These are phyloP conservation scores for Austrolebias charrua DNA, from an alignment of 2,797 vertebrate genomes.

Conservation along the genomic window DNA sequence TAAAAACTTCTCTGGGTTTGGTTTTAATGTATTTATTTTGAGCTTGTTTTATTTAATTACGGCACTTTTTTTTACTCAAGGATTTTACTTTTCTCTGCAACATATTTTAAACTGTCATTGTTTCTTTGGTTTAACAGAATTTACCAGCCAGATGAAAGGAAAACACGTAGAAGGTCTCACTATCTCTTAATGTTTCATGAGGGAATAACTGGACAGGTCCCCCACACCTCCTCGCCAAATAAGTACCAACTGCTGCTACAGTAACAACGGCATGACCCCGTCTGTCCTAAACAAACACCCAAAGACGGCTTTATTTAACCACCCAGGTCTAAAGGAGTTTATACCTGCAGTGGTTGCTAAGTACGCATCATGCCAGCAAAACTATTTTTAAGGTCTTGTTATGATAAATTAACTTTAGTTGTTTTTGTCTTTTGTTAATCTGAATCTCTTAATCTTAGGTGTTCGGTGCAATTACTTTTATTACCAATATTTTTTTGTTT, in stretches of 20 bases:
- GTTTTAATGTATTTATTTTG: neutral
- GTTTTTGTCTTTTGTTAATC: too few relatives aligned
- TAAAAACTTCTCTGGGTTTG: too few relatives aligned
- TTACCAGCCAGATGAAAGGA: neutral
- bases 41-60: neutral
- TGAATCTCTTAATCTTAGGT: too few relatives aligned
- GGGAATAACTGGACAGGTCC: neutral
- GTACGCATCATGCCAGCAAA: constrained; percentile 6
- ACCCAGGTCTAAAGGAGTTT: constrained; percentile 6
- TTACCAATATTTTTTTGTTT: too few relatives aligned
- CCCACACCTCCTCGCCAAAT: neutral
- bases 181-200: neutral
- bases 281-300: constrained; percentile 13
- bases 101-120: neutral
- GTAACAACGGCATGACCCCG: neutral
- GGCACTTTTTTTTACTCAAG: neutral
- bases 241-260: neutral
- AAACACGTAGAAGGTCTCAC: neutral
- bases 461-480: too few relatives aligned
- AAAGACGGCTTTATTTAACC: constrained; percentile 15
- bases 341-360: neutral
- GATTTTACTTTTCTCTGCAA: neutral
- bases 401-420: too few relatives aligned
- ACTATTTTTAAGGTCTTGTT: constrained; percentile 5
- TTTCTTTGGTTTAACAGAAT: neutral